Percentiles rank a stretch among this genome's conserved stretches.
Conservation (phyloP, 2,113 vertebrate genomes). For the Sclerurus mexicanus region DNA sequence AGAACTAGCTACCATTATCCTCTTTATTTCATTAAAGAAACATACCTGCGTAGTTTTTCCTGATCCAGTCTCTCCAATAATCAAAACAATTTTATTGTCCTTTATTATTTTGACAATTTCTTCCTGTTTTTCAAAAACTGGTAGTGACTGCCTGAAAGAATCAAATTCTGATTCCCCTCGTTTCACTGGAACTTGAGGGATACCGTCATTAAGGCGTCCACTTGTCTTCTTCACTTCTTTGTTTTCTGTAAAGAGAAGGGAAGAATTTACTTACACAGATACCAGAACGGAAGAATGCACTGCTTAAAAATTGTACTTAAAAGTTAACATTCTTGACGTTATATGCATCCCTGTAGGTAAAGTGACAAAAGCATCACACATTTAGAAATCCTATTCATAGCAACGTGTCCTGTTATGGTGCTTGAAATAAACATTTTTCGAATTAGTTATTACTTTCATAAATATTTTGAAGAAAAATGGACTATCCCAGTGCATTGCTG, state of each 20-base stretch:
- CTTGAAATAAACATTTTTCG: not conserved
- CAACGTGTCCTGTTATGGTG: fast-evolving
- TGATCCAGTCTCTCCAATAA: constrained; percentile 93
- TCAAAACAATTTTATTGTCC: constrained; percentile 85
- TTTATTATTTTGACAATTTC: constrained; percentile 88
- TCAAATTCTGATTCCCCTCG: constrained; percentile 86
- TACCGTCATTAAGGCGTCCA: constrained; percentile 82
- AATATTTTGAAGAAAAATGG: not conserved
- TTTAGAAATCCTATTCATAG: not conserved
- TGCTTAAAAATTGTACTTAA: not conserved
- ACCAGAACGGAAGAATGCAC: not conserved
- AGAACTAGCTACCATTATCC: not conserved
- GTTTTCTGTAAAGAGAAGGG: constrained; percentile 59
- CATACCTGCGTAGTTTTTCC: constrained; percentile 96
- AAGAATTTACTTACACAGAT: not conserved
- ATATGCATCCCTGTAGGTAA: not conserved
- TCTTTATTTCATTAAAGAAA: not conserved
- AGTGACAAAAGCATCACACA: not conserved
- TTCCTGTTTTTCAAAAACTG: constrained; percentile 83
- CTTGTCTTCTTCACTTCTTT: constrained; percentile 82
- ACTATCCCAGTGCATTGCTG: not conserved
- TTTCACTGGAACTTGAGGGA: constrained; percentile 84
- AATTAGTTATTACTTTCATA: not conserved
- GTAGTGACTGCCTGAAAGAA: constrained; percentile 84
- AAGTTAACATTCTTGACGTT: not conserved